Conservation (phyloP, 2,797 vertebrate genomes). For the Ambastaia sidthimunki region DNA sequence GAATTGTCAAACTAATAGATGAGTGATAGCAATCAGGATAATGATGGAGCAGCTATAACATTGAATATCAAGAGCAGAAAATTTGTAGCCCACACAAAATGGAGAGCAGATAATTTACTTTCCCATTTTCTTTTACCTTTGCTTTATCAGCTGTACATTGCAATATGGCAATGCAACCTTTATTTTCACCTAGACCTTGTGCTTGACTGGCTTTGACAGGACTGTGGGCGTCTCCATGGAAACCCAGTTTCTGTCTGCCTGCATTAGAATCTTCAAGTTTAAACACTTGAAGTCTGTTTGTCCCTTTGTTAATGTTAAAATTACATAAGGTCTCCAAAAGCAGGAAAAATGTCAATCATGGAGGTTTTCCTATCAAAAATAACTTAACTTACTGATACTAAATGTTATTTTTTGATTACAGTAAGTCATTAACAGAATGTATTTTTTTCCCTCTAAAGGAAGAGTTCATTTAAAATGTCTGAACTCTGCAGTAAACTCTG, state of each 20-base stretch:
- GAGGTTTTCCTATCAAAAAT: no score
- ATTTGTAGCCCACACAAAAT: background rate
- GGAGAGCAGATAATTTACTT: background rate
- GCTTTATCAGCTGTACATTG: background rate
- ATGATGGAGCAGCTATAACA: no score
- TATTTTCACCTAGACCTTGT: constrained; percentile 30
- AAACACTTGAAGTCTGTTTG: constrained; percentile 2
- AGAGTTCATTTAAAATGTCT: no score
- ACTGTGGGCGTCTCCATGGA: constrained; percentile 28
- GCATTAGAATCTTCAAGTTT: constrained; percentile 15
- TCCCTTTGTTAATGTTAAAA: background rate
- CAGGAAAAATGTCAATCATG: no score
- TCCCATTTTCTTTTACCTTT: background rate
- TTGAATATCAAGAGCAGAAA: background rate
- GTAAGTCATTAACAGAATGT: no score
- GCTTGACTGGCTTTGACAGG: constrained; percentile 17
- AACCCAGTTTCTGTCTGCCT: constrained; percentile 16
- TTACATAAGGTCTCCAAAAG: no score
- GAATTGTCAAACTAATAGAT: no score
- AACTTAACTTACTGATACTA: no score
- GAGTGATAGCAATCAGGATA: no score
- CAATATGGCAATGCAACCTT: constrained; percentile 1
- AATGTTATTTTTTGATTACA: no score
- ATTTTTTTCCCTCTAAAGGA: no score
- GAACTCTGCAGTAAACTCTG: no score